Base-by-base conservation (phyloP, 2,113 vertebrate genomes). In the Camelus bactrianus region DNA sequence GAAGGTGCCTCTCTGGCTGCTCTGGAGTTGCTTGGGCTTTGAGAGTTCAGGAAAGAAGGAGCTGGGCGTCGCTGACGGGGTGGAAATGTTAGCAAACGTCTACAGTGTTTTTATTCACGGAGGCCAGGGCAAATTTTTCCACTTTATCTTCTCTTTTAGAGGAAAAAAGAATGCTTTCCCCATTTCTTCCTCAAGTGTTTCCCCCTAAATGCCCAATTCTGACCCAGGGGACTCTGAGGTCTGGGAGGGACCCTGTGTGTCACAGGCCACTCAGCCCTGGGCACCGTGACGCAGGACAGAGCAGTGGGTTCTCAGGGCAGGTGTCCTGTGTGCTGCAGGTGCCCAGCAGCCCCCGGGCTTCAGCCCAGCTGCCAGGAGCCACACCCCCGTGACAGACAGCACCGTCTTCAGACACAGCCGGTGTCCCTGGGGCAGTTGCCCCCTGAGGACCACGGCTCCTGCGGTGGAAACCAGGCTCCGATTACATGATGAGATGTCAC, bases 21-120 rank as follows among this genome's bases (percentile, higher is more conserved):
- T 92, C 20, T 69, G 91, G 46, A 84, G 46, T 77, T 32, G 20
- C 79, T 64, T 50, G 35, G 65, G 91, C 56, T 75, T 28, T 92
- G 54, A 77, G 88, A 95, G 83, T 30, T 85, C 28, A 84, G 65
- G 93, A 92, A 94, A 19, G 46, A 95, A 26, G 73, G 80, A 93
- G 94, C 42, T 30, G 89, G 97, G 96, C 85, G 54, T 85, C 54
- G 92, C 73, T 87, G 20, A 72, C 76, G 48, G 69, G 38, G 56
- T 93, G 86, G 92, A 96, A 97, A 89, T 54, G 83, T 73, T 94
- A 93, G 42, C 88, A 95, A 86, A 83, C n/a, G 30, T 79, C 95
- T 85, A 32, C 17, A 82, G 8, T 26, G 8, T 95, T 89, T 69
- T 67, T 81, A 42, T 87, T 62, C 82, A 17, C 17, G 58, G n/a